A percentile compares a stretch with the other conserved stretches of the same genome.
phyloP scores from a whole-genome alignment of 2,797 vertebrate genomes.

The Urophycis tenuis region DNA sequence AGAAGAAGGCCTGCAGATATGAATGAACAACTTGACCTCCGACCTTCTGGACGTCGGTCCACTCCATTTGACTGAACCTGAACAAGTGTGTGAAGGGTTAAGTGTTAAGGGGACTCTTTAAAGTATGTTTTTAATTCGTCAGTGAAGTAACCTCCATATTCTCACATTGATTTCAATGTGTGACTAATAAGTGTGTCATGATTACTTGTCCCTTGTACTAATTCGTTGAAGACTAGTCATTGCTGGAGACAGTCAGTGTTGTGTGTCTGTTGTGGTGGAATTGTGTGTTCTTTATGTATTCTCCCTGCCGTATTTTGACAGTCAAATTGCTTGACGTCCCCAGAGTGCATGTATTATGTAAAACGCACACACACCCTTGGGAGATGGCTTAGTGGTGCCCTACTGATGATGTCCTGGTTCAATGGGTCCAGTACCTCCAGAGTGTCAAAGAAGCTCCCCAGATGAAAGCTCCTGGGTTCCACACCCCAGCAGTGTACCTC shows the following conservation, averaged over 20 bases:
- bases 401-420: background rate
- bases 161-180: background rate
- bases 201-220: background rate
- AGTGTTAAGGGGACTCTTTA: background rate
- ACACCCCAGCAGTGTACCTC: background rate
- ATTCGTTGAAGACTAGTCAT: background rate
- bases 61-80: background rate
- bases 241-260: background rate
- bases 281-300: background rate
- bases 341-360: constrained; percentile 13
- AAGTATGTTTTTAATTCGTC: background rate
- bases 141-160: background rate
- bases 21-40: background rate
- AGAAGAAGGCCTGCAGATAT: background rate
- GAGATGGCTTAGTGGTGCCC: background rate
- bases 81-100: background rate
- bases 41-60: background rate
- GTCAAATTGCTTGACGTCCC: constrained; percentile 27
- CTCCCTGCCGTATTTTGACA: constrained; percentile 16
- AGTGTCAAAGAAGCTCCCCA: background rate
- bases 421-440: no score
- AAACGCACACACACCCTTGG: background rate
- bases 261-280: background rate
- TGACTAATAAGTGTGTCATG: background rate
- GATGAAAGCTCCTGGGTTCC: no score